Evolutionary conservation across 2,888 invertebrate species (phyloP).

Genomic region (Anarsia innoxiella): DNA sequence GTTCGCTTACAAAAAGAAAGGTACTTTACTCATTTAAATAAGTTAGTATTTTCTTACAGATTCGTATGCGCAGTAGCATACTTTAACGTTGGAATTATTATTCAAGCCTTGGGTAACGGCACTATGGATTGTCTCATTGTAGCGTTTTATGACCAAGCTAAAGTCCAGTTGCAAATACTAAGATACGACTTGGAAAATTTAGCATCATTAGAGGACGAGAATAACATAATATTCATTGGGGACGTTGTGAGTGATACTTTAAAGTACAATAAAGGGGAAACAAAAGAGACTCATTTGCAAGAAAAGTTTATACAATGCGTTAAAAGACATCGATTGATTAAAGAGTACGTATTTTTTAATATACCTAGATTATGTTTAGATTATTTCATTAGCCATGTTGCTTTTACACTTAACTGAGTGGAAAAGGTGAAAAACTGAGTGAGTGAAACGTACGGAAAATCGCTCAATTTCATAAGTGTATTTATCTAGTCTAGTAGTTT

Average conservation of each 20-base stretch:
- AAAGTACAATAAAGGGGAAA: conserved; percentile 25
- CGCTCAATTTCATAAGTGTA: neutral
- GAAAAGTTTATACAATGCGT: conserved; percentile 39
- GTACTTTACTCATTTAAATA: too few relatives aligned
- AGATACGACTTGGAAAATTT: conserved; percentile 47
- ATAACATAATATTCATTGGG: neutral
- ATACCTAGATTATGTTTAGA: too few relatives aligned
- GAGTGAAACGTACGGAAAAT: neutral
- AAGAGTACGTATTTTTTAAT: conserved; percentile 43
- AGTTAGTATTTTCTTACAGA: too few relatives aligned
- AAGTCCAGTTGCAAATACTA: conserved; percentile 47
- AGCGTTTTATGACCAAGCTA: conserved; percentile 48
- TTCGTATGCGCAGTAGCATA: conserved; percentile 40
- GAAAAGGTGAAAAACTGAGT: too few relatives aligned
- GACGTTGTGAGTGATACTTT: conserved; percentile 16
- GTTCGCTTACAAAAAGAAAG: too few relatives aligned
- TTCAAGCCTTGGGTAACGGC: conserved; percentile 51
- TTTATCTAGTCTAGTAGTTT: neutral
- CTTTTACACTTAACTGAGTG: too few relatives aligned
- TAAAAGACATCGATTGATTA: conserved; percentile 42
- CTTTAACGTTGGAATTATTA: conserved; percentile 37
- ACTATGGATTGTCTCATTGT: conserved; percentile 60
- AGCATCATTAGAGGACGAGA: conserved; percentile 10
- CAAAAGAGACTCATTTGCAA: conserved; percentile 24
- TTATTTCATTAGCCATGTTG: too few relatives aligned